Evolutionary conservation across 2,113 vertebrate species (phyloP).

Genomic region (Scolopax mira): DNA sequence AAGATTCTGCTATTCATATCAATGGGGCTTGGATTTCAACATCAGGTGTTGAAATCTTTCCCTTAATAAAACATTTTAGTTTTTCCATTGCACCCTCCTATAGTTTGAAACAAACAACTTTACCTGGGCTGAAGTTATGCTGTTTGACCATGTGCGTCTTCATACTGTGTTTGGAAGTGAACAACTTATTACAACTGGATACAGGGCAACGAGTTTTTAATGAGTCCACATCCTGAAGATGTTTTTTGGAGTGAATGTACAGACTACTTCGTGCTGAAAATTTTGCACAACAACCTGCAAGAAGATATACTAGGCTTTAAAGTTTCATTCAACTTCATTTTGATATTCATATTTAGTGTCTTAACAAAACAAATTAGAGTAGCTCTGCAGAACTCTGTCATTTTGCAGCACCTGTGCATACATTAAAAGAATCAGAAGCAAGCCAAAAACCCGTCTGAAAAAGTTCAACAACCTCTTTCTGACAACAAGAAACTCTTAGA

Average conservation of each 20-base stretch:
- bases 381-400: neutral
- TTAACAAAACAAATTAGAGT: neutral
- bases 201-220: slow-evolving; percentile 89
- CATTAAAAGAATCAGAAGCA: neutral
- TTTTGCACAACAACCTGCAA: slow-evolving; percentile 91
- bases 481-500: neutral
- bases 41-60: neutral
- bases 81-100: neutral
- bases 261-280: slow-evolving; percentile 97
- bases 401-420: neutral
- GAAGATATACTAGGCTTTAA: neutral
- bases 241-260: slow-evolving; percentile 98
- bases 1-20: neutral
- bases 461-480: neutral
- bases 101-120: neutral
- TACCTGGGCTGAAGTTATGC: slow-evolving; percentile 89
- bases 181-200: slow-evolving; percentile 88
- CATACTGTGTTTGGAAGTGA: slow-evolving; percentile 93
- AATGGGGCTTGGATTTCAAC: neutral
- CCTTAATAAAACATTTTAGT: neutral
- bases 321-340: neutral
- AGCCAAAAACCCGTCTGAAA: neutral
- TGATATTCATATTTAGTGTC: neutral
- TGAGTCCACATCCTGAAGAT: slow-evolving; percentile 85
- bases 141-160: slow-evolving; percentile 93